phyloP scores from a whole-genome alignment of 2,113 vertebrate genomes.

The Hippocampus abdominalis region DNA sequence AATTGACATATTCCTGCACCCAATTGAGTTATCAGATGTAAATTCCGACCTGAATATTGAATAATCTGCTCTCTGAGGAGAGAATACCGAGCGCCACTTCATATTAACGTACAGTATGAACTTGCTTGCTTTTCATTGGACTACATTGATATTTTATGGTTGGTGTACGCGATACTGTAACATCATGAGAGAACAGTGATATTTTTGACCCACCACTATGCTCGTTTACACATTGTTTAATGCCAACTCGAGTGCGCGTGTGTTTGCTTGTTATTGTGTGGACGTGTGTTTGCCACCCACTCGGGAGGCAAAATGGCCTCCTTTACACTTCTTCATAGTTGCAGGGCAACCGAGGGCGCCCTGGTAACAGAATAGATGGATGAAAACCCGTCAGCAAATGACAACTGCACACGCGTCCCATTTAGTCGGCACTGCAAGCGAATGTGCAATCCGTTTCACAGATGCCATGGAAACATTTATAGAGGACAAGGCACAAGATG shows the following conservation, averaged over 20 bases:
- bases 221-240: constrained; percentile 26
- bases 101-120: neutral
- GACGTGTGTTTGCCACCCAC: constrained; percentile 44
- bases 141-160: neutral
- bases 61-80: neutral
- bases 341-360: constrained; percentile 50
- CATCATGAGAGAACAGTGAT: neutral
- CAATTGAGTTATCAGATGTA: too few species aligned
- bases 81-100: neutral
- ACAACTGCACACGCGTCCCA: constrained; percentile 62
- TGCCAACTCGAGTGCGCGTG: constrained; percentile 31
- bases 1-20: too few species aligned
- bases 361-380: constrained; percentile 39
- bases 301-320: constrained; percentile 45
- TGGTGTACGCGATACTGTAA: neutral
- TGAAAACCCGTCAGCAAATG: constrained; percentile 70
- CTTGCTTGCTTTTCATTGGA: neutral
- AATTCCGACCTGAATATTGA: too few species aligned
- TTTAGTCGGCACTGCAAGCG: constrained; percentile 66
- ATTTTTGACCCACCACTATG: neutral
- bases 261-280: neutral
- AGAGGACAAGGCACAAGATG: constrained; percentile 51
- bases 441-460: constrained; percentile 68
- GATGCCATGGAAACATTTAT: constrained; percentile 74
- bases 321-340: constrained; percentile 69